phyloP scores from a whole-genome alignment of 2,888 invertebrate genomes.

The Amiota minor region DNA sequence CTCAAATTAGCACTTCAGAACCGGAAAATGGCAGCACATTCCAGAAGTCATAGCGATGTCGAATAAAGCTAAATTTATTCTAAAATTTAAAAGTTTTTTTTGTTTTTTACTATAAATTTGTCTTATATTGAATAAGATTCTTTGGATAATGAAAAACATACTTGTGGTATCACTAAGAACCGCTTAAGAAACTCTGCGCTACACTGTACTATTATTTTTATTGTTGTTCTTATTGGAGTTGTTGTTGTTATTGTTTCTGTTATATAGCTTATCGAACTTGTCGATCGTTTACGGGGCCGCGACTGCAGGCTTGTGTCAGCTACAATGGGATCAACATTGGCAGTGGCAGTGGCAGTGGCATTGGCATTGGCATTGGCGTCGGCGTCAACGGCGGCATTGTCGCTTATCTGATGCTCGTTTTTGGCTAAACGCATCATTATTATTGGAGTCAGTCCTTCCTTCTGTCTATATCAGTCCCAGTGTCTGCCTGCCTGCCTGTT shows the following conservation, averaged over 20 bases:
- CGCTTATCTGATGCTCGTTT: constrained; percentile 69
- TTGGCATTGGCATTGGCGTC: no score
- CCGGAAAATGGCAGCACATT: no score
- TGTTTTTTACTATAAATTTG: not conserved
- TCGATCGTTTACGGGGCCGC: constrained; percentile 56
- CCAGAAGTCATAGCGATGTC: no score
- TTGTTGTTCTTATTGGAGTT: constrained; percentile 9
- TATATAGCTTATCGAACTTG: constrained; percentile 62
- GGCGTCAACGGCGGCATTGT: not conserved
- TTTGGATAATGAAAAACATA: no score
- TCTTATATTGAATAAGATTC: no score
- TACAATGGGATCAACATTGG: no score
- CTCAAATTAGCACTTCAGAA: no score
- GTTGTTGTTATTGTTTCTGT: constrained; percentile 14
- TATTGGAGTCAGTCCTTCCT: constrained; percentile 52
- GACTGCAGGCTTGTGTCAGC: no score
- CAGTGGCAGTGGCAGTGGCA: no score
- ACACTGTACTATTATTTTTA: not conserved
- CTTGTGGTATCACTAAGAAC: no score
- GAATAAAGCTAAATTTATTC: no score
- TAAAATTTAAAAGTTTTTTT: not conserved
- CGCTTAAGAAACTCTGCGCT: no score
- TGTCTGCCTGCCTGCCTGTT: not conserved
- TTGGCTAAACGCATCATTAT: constrained; percentile 70
- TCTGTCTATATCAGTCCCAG: not conserved